Evolutionary conservation across 2,113 vertebrate species (phyloP).

Genomic region (Axis porcinus): DNA sequence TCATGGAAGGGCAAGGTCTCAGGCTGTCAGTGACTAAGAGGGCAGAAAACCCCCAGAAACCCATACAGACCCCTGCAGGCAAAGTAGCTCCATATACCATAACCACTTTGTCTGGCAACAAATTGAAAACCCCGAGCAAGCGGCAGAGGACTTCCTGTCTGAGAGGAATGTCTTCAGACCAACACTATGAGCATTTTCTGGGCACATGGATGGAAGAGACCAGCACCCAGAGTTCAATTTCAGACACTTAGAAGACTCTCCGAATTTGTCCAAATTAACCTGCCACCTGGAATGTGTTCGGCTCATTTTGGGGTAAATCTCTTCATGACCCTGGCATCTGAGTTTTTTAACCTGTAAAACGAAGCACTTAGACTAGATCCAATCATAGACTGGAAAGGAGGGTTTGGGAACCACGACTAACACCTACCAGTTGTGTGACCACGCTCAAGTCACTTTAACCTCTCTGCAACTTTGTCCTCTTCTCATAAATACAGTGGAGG

Average conservation of each 20-base stretch:
- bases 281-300: neutral
- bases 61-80: neutral
- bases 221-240: neutral
- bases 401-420: neutral
- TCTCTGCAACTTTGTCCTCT: neutral
- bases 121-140: neutral
- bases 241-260: neutral
- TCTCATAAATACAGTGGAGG: neutral
- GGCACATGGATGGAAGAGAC: neutral
- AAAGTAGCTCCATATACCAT: neutral
- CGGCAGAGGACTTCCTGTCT: neutral
- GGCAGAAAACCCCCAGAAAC: neutral
- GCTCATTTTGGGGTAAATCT: neutral
- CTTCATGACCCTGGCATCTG: neutral
- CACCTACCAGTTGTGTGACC: neutral
- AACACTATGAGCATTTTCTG: neutral
- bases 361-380: neutral
- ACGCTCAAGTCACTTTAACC: neutral
- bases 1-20: neutral
- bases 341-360: neutral
- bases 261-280: neutral
- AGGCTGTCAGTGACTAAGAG: neutral
- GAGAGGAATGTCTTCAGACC: neutral
- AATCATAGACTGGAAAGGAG: neutral
- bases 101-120: neutral